Conservation (phyloP, 2,113 vertebrate species). For the Notarius quadriscutis region DNA sequence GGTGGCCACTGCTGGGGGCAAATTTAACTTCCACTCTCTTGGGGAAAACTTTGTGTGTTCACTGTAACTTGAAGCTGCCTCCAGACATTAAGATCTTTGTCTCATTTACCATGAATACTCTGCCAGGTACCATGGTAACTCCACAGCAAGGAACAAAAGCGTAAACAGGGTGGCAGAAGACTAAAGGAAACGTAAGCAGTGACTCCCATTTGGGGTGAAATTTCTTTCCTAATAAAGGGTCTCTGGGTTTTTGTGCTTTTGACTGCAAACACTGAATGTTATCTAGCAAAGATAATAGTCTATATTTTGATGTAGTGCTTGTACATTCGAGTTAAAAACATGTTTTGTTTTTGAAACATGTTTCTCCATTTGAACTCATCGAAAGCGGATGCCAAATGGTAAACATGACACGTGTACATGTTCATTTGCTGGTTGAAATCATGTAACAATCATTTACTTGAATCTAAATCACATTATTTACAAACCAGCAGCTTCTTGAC, state of each 20-base stretch:
- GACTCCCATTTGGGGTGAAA: conserved; percentile 10
- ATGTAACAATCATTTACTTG: neutral
- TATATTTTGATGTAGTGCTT: neutral
- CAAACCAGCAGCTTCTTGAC: neutral
- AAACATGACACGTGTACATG: neutral
- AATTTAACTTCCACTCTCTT: conserved; percentile 59
- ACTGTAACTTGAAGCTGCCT: conserved; percentile 67
- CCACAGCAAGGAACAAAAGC: conserved; percentile 44
- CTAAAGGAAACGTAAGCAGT: neutral
- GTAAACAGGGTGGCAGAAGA: conserved; percentile 36
- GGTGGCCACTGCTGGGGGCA: conserved; percentile 47
- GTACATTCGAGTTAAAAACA: neutral
- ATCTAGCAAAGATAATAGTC: neutral
- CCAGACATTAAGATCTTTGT: conserved; percentile 71
- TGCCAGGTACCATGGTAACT: conserved; percentile 67
- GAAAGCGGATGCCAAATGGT: neutral
- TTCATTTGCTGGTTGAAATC: neutral
- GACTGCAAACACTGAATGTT: neutral
- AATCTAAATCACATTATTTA: neutral
- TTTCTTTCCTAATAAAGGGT: neutral
- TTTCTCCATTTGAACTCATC: neutral
- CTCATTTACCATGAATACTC: conserved; percentile 66
- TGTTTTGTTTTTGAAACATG: neutral
- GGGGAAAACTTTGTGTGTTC: conserved; percentile 61
- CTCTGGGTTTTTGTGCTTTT: neutral